Base-by-base conservation (phyloP, 2,113 vertebrate genomes). In the Takifugu bimaculatus region DNA sequence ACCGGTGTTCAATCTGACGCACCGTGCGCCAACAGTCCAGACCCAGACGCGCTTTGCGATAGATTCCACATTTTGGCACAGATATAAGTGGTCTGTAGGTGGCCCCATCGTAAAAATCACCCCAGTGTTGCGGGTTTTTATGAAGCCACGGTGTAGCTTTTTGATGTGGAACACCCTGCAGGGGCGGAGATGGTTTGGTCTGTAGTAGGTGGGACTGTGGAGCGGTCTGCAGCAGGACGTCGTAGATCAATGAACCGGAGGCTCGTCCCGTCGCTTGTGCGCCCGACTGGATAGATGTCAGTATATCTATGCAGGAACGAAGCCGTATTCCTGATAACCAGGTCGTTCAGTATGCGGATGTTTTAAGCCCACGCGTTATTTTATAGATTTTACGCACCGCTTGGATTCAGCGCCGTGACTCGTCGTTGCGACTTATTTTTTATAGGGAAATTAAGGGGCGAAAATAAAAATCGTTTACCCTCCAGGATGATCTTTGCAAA, bases 401-500 rank as follows among this genome's bases (percentile, higher is more conserved):
- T 68, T 26, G 68, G 74, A 82, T 84, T 71, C 55, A 68, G 75
- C 71, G 68, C 80, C 27, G 65, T 72, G 63, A 70, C 58, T 81
- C 79, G 50, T 78, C 74, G 62, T 51, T 50, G 66, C 69, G 55
- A 60, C 60, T 63, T 44, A 4, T 15, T 59, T 60, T 64, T 57
- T 54, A 27, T 14, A n/a, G 32, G 65, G 39, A 57, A 58, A 61
- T 78, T 56, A 61, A 39, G 35, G 35, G 20, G 20, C 20, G 20
- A 20, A 20, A 20, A 62, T 70, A 53, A 29, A 49, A 60, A 15
- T 74, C 72, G 68, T 52, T 29, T 73, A 84, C 86, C 72, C 83
- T 89, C 78, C 85, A 91, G 69, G 81, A 97, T 97, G 95, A 97
- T 97, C 88, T 97, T 96, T 90, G 95, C 94, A 65, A 94, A 92